phyloP scores from a whole-genome alignment of 2,113 vertebrate species.

The Eudyptes chrysolophus region DNA sequence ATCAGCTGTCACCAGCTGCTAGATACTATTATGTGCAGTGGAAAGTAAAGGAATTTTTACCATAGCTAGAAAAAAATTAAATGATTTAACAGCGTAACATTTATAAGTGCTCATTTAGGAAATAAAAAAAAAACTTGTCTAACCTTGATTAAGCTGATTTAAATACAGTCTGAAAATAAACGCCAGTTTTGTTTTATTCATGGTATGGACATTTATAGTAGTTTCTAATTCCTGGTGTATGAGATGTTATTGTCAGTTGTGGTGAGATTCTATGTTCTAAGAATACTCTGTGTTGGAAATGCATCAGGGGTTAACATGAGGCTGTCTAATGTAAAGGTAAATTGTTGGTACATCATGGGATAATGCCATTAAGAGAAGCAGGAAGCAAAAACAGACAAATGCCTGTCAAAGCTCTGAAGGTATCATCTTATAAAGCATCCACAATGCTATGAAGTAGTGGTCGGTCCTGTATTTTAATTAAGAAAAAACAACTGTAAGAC shows the following conservation, averaged over 20 bases:
- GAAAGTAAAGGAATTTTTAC: not conserved
- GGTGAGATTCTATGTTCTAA: not conserved
- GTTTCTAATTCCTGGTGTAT: not conserved
- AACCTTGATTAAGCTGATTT: not conserved
- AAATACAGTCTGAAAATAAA: not conserved
- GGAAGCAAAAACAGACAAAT: not conserved
- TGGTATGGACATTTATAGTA: not conserved
- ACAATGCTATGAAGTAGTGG: not conserved
- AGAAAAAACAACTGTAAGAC: not conserved
- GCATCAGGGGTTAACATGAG: not conserved
- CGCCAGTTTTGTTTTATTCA: not conserved
- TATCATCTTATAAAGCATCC: not conserved
- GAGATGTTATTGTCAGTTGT: not conserved
- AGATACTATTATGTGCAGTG: not conserved
- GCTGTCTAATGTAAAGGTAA: not conserved
- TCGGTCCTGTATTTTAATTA: not conserved
- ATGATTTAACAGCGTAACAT: not conserved
- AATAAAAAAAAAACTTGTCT: not conserved
- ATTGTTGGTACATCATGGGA: not conserved
- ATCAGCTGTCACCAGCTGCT: slow-evolving; percentile 8
- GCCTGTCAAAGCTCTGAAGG: not conserved
- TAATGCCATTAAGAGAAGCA: not conserved
- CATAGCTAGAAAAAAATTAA: not conserved
- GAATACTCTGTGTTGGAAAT: not conserved
- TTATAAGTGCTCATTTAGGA: not conserved